phyloP scores from a whole-genome alignment of 2,888 invertebrate genomes.

The Sesia bembeciformis region DNA sequence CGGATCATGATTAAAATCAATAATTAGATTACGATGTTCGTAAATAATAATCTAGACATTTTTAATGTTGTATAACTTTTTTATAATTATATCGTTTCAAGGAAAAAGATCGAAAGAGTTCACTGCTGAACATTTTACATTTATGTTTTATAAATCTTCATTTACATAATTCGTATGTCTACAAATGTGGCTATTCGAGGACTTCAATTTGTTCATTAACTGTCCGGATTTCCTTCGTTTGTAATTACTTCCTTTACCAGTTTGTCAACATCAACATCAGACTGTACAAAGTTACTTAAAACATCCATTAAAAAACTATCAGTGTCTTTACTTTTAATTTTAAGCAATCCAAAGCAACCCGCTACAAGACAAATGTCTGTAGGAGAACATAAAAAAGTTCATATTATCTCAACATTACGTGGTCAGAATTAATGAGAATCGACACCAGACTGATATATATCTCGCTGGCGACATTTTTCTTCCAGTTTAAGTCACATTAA shows the following conservation, averaged over 20 bases:
- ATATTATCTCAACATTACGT: not conserved
- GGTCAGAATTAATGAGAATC: not conserved
- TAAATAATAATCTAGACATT: too few relatives aligned
- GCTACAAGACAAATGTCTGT: not conserved
- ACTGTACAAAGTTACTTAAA: not conserved
- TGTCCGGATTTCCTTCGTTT: too few relatives aligned
- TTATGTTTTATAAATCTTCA: too few relatives aligned
- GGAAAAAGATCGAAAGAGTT: too few relatives aligned
- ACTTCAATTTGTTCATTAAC: too few relatives aligned
- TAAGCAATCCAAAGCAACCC: not conserved
- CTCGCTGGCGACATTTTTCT: not conserved
- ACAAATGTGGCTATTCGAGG: too few relatives aligned
- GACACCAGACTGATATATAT: not conserved
- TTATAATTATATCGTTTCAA: too few relatives aligned
- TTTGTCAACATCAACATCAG: not conserved
- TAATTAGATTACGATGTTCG: too few relatives aligned
- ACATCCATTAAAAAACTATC: not conserved
- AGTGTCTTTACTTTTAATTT: not conserved
- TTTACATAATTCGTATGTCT: too few relatives aligned
- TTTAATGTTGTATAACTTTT: too few relatives aligned
- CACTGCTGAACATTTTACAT: too few relatives aligned
- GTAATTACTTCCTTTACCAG: not conserved
- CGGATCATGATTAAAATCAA: too few relatives aligned
- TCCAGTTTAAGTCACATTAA: not conserved
- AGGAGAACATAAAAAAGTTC: not conserved